Evolutionary conservation across 2,888 invertebrate species (phyloP).

Genomic region (Stictocephala bisonia): DNA sequence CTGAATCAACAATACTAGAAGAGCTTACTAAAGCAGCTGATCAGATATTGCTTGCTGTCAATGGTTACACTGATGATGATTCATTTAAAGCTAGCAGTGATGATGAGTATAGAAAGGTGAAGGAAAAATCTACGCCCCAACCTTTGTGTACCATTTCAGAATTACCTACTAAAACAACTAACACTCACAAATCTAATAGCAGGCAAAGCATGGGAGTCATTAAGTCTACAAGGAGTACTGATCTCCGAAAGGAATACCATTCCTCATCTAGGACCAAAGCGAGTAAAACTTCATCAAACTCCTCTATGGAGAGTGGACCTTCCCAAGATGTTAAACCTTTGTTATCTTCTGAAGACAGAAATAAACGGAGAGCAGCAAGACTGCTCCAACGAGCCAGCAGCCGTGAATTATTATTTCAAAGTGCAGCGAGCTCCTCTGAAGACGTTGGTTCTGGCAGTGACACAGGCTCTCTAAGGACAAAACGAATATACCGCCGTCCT

Average conservation of each 20-base stretch:
- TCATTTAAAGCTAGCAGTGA: slow-evolving; percentile 58
- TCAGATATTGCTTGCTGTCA: slow-evolving; percentile 70
- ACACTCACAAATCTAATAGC: neutral
- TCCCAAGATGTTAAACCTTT: slow-evolving; percentile 42
- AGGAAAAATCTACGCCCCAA: slow-evolving; percentile 34
- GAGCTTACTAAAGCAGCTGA: slow-evolving; percentile 71
- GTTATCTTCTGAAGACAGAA: slow-evolving; percentile 54
- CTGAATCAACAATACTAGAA: slow-evolving; percentile 65
- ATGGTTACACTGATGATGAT: slow-evolving; percentile 68
- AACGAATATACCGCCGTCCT: slow-evolving; percentile 27
- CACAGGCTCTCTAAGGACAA: slow-evolving; percentile 35
- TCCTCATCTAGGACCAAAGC: slow-evolving; percentile 58
- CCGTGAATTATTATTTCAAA: slow-evolving; percentile 66
- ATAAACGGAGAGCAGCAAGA: slow-evolving; percentile 62
- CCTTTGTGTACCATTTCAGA: slow-evolving; percentile 56
- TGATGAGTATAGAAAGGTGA: slow-evolving; percentile 64
- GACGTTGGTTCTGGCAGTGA: slow-evolving; percentile 63
- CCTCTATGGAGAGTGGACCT: slow-evolving; percentile 50
- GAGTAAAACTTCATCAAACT: slow-evolving; percentile 63
- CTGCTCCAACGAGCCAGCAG: slow-evolving; percentile 67
- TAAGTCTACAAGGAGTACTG: slow-evolving; percentile 30
- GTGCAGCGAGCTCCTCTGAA: slow-evolving; percentile 66
- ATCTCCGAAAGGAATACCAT: slow-evolving; percentile 23
- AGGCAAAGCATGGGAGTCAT: slow-evolving; percentile 7
- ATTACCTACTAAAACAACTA: slow-evolving; percentile 39